phyloP scores from a whole-genome alignment of 2,113 vertebrate species.

The Cervus canadensis region DNA sequence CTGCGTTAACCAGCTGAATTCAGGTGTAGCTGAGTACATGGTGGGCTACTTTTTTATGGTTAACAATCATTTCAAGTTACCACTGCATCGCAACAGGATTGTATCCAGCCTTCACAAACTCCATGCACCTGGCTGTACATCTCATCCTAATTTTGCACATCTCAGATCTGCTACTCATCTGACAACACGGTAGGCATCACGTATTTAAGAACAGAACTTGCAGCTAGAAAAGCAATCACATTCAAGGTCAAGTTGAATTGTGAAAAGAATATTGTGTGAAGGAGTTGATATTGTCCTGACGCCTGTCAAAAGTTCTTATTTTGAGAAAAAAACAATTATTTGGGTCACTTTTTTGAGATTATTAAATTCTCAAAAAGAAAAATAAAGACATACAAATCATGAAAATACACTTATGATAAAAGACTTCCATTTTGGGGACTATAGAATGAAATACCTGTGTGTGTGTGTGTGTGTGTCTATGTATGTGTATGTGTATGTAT shows the following conservation, averaged over 20 bases:
- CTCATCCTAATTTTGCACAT: constrained; percentile 39
- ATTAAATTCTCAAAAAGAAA: not conserved
- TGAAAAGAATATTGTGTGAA: not conserved
- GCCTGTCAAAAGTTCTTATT: not conserved
- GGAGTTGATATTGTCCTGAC: not conserved
- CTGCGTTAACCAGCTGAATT: not conserved
- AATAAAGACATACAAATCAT: not conserved
- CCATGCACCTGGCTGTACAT: not conserved
- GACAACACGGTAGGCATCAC: not conserved
- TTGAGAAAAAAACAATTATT: not conserved
- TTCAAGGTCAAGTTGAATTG: constrained; percentile 43
- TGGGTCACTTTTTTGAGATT: not conserved
- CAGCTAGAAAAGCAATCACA: not conserved
- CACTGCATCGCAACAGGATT: not conserved
- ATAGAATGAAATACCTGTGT: not conserved
- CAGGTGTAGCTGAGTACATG: not conserved
- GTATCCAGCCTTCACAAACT: not conserved
- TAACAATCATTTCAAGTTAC: constrained; percentile 15
- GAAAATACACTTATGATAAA: not conserved
- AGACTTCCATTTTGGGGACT: not conserved
- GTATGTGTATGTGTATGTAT: not conserved
- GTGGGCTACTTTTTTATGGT: not conserved
- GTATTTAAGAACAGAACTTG: constrained; percentile 28
- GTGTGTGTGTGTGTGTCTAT: not conserved
- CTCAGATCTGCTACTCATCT: constrained; percentile 14